These are phyloP conservation scores for Sebastes hubbsi DNA, from an alignment of 2,797 vertebrate species.

Conservation along the genomic window DNA sequence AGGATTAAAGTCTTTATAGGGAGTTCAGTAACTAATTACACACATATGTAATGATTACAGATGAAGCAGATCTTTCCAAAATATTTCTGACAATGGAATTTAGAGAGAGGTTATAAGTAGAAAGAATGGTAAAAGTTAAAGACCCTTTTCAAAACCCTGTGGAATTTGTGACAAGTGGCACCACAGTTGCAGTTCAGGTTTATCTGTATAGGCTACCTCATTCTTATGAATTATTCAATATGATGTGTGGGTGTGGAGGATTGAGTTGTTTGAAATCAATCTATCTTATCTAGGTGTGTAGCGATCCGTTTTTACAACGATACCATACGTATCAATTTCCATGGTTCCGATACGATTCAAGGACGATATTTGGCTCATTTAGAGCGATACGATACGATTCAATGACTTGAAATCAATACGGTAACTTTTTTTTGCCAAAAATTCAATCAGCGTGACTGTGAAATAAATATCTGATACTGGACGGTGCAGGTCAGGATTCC, in stretches of 20 bases:
- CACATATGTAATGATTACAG: not conserved
- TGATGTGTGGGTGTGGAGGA: not conserved
- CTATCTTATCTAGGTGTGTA: not conserved
- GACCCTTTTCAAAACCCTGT: not conserved
- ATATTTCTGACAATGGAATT: not conserved
- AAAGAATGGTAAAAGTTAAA: not conserved
- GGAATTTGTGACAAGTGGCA: not conserved
- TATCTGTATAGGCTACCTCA: not conserved
- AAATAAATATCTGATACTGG: too few relatives aligned
- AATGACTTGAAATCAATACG: too few relatives aligned
- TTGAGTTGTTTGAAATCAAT: not conserved
- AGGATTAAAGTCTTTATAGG: not conserved
- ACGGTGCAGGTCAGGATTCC: too few relatives aligned
- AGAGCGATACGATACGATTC: too few relatives aligned
- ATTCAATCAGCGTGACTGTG: too few relatives aligned
- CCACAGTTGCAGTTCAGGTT: not conserved
- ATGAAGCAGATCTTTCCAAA: not conserved
- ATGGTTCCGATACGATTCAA: too few relatives aligned
- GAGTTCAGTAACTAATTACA: not conserved
- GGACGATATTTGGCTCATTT: too few relatives aligned
- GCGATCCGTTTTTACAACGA: too few relatives aligned
- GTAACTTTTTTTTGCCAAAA: too few relatives aligned
- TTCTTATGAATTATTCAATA: not conserved
- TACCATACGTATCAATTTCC: too few relatives aligned
- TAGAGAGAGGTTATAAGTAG: not conserved